A percentile compares a stretch with the other conserved stretches of the same genome.
These are phyloP conservation scores for Chromobotia macracanthus DNA, from an alignment of 2,797 vertebrate species.

Conservation along the genomic window DNA sequence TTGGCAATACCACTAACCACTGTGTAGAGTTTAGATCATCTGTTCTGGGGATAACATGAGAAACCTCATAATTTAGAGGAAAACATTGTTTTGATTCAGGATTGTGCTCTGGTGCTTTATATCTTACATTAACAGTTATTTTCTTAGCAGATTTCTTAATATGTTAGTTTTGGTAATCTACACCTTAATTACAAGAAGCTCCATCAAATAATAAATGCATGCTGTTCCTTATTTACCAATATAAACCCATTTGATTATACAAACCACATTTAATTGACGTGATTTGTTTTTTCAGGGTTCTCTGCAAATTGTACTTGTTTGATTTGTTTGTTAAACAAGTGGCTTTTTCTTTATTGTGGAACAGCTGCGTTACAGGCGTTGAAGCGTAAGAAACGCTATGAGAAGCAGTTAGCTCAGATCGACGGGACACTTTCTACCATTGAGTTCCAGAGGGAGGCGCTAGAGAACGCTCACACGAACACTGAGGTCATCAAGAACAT, in stretches of 20 bases:
- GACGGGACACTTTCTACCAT: constrained; percentile 96
- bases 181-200: not conserved
- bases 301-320: not conserved
- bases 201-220: not conserved
- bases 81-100: not conserved
- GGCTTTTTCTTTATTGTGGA: constrained; percentile 14
- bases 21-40: not conserved
- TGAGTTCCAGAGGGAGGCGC: constrained; percentile 94
- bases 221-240: not conserved
- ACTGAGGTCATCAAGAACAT: constrained; percentile 99
- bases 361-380: constrained; percentile 93
- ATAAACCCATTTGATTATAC: not conserved
- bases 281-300: no score
- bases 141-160: not conserved
- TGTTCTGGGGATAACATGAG: not conserved
- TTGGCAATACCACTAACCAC: no score
- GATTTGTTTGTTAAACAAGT: not conserved
- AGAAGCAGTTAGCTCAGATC: constrained; percentile 96
- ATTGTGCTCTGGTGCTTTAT: not conserved
- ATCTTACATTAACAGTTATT: not conserved
- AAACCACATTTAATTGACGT: not conserved
- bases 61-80: not conserved
- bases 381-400: constrained; percentile 96
- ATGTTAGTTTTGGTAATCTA: not conserved
- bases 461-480: constrained; percentile 98